phyloP scores from a whole-genome alignment of 1,140 invertebrate species.

The Stenopsyche tienmushanensis region DNA sequence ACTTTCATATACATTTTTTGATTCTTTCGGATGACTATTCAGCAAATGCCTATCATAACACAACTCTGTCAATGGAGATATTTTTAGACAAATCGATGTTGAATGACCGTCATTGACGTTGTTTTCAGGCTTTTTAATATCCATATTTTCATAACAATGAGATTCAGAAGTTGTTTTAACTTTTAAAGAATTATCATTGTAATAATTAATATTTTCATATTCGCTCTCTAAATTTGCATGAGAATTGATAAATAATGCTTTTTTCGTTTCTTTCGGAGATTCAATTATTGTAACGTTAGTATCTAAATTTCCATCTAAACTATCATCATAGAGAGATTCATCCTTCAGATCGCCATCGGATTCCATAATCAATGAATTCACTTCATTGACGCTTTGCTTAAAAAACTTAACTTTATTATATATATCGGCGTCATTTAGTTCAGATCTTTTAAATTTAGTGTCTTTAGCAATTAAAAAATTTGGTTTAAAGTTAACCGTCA shows the following conservation, averaged over 20 bases:
- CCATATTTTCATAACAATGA: conserved; percentile 57
- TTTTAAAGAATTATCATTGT: background rate
- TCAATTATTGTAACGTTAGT: no score
- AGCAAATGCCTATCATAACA: conserved; percentile 30
- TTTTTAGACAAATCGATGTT: background rate
- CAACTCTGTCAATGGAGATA: conserved; percentile 22
- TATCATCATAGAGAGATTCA: conserved; percentile 44
- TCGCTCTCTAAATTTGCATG: conserved; percentile 17
- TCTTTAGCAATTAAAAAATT: no score
- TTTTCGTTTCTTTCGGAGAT: no score
- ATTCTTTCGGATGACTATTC: background rate
- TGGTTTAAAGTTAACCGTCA: no score
- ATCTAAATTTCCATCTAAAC: conserved; percentile 37
- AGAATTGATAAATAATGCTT: no score
- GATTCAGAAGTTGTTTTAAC: conserved; percentile 41
- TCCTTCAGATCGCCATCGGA: conserved; percentile 45
- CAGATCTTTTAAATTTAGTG: no score
- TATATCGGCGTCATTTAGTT: conserved; percentile 56
- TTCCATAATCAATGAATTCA: conserved; percentile 65
- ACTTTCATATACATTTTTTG: conserved; percentile 34
- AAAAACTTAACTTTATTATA: conserved; percentile 77
- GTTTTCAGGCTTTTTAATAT: conserved; percentile 43
- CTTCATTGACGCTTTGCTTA: conserved; percentile 69
- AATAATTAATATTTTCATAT: conserved; percentile 33
- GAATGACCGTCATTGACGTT: background rate